A percentile compares a stretch with the other conserved stretches of the same genome.
Conservation (phyloP, 2,888 invertebrate genomes). For the Spisula subtruncata region DNA sequence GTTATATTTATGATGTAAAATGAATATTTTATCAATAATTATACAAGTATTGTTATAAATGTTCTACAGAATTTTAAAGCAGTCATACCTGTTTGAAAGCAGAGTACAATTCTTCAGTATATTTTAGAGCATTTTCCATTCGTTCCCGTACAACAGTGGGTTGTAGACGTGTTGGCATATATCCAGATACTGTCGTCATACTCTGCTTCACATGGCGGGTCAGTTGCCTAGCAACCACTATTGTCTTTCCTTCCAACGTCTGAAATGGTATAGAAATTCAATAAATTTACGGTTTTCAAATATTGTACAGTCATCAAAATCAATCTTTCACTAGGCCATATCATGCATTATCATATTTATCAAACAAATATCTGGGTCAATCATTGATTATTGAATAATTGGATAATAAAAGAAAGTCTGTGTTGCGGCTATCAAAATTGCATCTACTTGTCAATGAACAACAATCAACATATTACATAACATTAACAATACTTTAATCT, state of each 20-base stretch:
- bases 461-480: no score
- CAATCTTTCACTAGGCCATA: not conserved
- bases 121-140: constrained; percentile 73
- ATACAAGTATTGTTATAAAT: no score
- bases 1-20: no score
- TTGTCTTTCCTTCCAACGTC: constrained; percentile 81
- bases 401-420: no score
- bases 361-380: no score
- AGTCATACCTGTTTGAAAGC: constrained; percentile 75
- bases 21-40: no score
- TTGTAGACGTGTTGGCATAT: constrained; percentile 72
- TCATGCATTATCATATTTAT: no score
- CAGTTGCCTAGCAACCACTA: constrained; percentile 80
- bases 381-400: not conserved
- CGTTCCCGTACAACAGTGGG: constrained; percentile 73
- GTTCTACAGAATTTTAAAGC: not conserved
- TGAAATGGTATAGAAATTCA: constrained; percentile 55
- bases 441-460: no score
- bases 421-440: no score
- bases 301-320: not conserved
- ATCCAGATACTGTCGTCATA: constrained; percentile 69
- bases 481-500: no score
- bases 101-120: constrained; percentile 77
- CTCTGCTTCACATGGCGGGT: constrained; percentile 76
- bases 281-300: not conserved